A percentile compares a stretch with the other conserved stretches of the same genome.
phyloP scores from a whole-genome alignment of 2,888 invertebrate species.

The Embidobia sp. region DNA sequence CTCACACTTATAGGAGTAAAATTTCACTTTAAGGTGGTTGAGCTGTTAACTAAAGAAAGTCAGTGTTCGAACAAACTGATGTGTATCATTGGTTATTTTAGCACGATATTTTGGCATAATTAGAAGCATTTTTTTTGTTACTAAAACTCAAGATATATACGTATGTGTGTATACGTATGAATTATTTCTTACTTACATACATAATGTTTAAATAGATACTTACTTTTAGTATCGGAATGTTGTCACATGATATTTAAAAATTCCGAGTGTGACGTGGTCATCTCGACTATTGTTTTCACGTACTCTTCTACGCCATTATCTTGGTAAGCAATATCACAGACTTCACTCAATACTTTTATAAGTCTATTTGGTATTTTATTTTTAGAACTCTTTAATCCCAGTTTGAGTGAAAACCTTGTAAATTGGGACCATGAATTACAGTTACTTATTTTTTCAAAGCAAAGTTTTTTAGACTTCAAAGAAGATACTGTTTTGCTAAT shows the following conservation, averaged over 20 bases:
- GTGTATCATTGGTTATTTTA: too few relatives aligned
- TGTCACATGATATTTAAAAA: slow-evolving; percentile 87
- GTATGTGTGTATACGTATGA: too few relatives aligned
- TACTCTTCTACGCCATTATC: slow-evolving; percentile 82
- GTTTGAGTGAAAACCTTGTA: slow-evolving; percentile 84
- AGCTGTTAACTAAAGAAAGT: too few relatives aligned
- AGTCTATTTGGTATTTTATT: slow-evolving; percentile 81
- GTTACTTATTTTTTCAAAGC: slow-evolving; percentile 71
- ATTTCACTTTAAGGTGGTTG: too few relatives aligned
- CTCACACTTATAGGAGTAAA: too few relatives aligned
- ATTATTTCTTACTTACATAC: too few relatives aligned
- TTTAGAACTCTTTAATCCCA: slow-evolving; percentile 83
- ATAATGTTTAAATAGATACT: too few relatives aligned
- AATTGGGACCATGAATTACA: slow-evolving; percentile 78
- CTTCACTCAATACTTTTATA: slow-evolving; percentile 83
- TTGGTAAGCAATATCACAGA: slow-evolving; percentile 84
- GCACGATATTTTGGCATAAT: too few relatives aligned
- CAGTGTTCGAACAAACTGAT: too few relatives aligned
- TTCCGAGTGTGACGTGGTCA: slow-evolving; percentile 90
- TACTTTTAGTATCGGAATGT: slow-evolving; percentile 75
- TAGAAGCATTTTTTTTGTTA: too few relatives aligned
- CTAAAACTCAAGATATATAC: too few relatives aligned
- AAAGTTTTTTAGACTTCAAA: slow-evolving; percentile 64
- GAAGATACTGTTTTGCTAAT: slow-evolving; percentile 65
- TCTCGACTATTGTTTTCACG: slow-evolving; percentile 85